These are phyloP conservation scores for Bicyclus anynana DNA, from an alignment of 1,140 invertebrate species.

Conservation along the genomic window DNA sequence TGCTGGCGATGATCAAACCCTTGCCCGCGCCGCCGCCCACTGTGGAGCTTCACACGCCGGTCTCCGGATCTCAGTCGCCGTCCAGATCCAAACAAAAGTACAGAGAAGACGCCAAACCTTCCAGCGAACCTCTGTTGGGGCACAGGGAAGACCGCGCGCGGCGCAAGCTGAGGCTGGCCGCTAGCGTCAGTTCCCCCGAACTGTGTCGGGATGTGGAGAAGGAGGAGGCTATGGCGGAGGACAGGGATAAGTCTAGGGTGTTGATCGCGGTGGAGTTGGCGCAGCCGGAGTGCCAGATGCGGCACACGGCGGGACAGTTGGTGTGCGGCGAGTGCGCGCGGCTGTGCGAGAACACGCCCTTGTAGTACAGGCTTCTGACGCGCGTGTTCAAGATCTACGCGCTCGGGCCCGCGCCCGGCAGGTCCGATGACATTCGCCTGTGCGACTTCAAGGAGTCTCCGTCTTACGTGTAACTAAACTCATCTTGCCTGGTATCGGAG, in stretches of 20 bases:
- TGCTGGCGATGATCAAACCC: constrained; percentile 51
- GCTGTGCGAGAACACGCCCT: constrained; percentile 50
- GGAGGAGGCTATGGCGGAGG: constrained; percentile 29
- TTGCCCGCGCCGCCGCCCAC: constrained; percentile 34
- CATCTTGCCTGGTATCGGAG: constrained; percentile 27
- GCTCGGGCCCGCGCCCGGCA: constrained; percentile 37
- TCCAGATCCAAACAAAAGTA: constrained; percentile 1
- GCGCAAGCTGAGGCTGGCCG: constrained; percentile 42
- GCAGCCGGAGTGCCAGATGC: constrained; percentile 38
- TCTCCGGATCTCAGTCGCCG: constrained; percentile 13
- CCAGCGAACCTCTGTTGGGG: constrained; percentile 67
- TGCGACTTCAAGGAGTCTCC: constrained; percentile 41
- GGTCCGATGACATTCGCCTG: constrained; percentile 34
- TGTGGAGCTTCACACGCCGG: constrained; percentile 28
- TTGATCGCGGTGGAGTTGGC: constrained; percentile 66
- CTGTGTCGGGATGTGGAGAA: constrained; percentile 47
- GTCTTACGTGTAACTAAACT: constrained; percentile 38
- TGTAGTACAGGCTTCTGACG: constrained; percentile 74
- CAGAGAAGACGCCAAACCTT: constrained; percentile 52
- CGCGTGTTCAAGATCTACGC: constrained; percentile 71
- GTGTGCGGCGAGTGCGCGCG: constrained; percentile 41
- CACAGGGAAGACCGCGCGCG: constrained; percentile 23
- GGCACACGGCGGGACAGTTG: constrained; percentile 38
- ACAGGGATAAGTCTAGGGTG: constrained; percentile 38
- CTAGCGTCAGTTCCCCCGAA: constrained; percentile 75